Conservation (phyloP, 2,797 vertebrate genomes). For the Tapirus indicus region DNA sequence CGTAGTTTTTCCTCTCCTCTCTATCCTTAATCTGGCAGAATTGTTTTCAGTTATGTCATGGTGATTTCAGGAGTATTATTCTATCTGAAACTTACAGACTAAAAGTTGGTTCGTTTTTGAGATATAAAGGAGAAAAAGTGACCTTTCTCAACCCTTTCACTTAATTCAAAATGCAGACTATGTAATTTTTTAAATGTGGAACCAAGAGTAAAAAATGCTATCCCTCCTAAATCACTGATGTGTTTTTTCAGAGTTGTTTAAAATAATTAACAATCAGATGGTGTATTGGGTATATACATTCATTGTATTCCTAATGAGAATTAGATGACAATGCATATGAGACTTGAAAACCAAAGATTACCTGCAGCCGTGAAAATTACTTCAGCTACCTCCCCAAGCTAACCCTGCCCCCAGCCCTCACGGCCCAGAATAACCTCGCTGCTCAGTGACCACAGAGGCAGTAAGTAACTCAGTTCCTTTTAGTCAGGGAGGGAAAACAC, state of each 20-base stretch:
- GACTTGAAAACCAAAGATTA: constrained; percentile 53
- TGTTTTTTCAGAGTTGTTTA: constrained; percentile 49
- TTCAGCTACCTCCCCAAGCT: constrained; percentile 42
- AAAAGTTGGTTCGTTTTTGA: constrained; percentile 56
- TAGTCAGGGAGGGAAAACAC: constrained; percentile 61
- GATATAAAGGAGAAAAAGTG: constrained; percentile 49
- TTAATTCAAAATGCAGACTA: constrained; percentile 63
- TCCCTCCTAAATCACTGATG: neutral
- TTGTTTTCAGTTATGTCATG: constrained; percentile 25
- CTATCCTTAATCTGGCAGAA: constrained; percentile 43
- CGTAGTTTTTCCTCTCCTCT: neutral
- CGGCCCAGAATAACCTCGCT: constrained; percentile 74
- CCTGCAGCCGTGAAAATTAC: constrained; percentile 8
- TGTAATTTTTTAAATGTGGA: constrained; percentile 64
- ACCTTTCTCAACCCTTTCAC: constrained; percentile 59
- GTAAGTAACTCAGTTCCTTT: constrained; percentile 68
- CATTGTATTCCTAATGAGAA: constrained; percentile 53
- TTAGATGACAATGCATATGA: neutral
- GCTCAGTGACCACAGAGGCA: constrained; percentile 42
- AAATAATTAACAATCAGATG: constrained; percentile 29
- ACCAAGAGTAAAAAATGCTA: constrained; percentile 47
- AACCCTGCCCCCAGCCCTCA: neutral
- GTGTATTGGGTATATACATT: neutral
- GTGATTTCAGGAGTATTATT: constrained; percentile 17
- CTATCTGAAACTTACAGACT: constrained; percentile 42